Percentiles rank a stretch among this genome's conserved stretches.
Conservation (phyloP, 2,888 invertebrate species). For the Erynnis tages region DNA sequence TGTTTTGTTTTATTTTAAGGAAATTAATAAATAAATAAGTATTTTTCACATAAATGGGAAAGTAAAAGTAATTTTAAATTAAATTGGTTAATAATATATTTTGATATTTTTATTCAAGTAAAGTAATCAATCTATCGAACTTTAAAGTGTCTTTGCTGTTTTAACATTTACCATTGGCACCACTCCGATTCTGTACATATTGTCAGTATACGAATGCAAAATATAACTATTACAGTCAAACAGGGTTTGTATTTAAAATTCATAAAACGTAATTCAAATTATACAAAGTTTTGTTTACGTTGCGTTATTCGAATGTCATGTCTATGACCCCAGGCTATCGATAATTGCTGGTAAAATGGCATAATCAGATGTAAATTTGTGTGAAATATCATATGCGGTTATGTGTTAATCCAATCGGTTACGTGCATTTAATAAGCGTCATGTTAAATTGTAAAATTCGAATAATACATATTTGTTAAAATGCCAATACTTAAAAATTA, state of each 20-base stretch:
- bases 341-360: slow-evolving; percentile 30
- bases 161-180: too few species aligned
- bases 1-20: too few species aligned
- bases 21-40: too few species aligned
- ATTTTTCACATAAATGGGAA: too few species aligned
- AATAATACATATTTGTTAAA: neutral
- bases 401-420: slow-evolving; percentile 26
- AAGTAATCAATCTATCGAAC: too few species aligned
- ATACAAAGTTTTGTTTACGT: slow-evolving; percentile 5
- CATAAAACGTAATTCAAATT: neutral
- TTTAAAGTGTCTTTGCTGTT: too few species aligned
- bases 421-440: slow-evolving; percentile 6
- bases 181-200: too few species aligned
- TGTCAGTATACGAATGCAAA: too few species aligned
- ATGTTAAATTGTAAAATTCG: neutral
- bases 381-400: slow-evolving; percentile 20
- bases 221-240: slow-evolving; percentile 25
- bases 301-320: slow-evolving; percentile 17
- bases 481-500: neutral
- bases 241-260: slow-evolving; percentile 3
- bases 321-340: slow-evolving; percentile 18
- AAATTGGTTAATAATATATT: too few species aligned
- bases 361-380: slow-evolving; percentile 32
- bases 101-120: too few species aligned
- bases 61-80: too few species aligned